Conservation (phyloP, 2,797 vertebrate species). For the Carduelis carduelis region DNA sequence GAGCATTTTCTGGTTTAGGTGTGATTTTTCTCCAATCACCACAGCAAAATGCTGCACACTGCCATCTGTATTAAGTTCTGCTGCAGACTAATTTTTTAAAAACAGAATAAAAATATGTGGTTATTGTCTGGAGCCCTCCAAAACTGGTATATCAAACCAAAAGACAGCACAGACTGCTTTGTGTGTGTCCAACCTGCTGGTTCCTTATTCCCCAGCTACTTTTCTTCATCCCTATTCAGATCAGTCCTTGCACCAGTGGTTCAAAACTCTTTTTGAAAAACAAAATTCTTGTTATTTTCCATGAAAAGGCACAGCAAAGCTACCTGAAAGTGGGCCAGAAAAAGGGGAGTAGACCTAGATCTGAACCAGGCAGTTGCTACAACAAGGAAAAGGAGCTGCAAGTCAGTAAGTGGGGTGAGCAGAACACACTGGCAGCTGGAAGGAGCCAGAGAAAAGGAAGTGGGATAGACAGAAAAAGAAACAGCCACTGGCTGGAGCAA, state of each 20-base stretch:
- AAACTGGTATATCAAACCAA: background rate
- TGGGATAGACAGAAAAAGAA: conserved; percentile 68
- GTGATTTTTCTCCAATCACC: background rate
- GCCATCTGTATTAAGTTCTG: background rate
- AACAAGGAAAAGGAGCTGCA: background rate
- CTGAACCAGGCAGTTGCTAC: background rate
- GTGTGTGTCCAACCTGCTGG: accelerated
- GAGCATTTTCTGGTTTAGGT: background rate
- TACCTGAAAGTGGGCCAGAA: background rate
- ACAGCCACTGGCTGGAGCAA: conserved; percentile 24
- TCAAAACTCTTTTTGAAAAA: background rate
- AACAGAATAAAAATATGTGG: background rate
- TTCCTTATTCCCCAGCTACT: background rate
- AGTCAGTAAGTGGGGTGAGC: background rate
- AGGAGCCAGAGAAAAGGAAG: conserved; percentile 58
- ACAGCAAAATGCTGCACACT: background rate
- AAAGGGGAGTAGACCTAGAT: background rate
- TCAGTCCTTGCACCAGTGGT: background rate
- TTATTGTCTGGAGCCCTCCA: background rate
- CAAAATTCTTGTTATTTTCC: background rate
- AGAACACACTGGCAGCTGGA: conserved; percentile 49
- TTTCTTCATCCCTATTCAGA: background rate
- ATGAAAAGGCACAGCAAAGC: background rate
- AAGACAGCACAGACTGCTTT: accelerated
- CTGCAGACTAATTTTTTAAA: background rate